phyloP scores from a whole-genome alignment of 2,113 vertebrate species.

The Nematolebias whitei region DNA sequence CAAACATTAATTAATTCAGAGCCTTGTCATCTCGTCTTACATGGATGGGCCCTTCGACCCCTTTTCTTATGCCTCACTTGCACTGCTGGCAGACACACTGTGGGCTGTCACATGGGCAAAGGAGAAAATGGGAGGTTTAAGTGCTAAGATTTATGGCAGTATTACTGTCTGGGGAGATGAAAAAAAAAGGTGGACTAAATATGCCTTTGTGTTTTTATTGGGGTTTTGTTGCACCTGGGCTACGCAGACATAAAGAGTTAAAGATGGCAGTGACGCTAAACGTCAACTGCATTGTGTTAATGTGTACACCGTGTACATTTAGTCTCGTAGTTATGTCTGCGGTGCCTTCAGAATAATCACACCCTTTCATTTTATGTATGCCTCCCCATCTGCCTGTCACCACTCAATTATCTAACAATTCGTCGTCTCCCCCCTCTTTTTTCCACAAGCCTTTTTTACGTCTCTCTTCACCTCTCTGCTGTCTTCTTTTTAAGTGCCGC shows the following conservation, averaged over 20 bases:
- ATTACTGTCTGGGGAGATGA: conserved; percentile 9
- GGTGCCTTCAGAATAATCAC: conserved; percentile 54
- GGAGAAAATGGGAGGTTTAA: conserved; percentile 58
- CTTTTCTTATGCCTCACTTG: conserved; percentile 73
- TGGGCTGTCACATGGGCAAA: conserved; percentile 73
- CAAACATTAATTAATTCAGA: conserved; percentile 82
- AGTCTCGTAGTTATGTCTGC: conserved; percentile 47
- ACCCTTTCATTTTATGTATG: conserved; percentile 53
- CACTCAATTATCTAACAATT: conserved; percentile 64
- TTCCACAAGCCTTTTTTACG: conserved; percentile 39
- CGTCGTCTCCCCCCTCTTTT: conserved; percentile 21
- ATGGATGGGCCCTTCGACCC: conserved; percentile 75
- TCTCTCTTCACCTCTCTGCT: conserved; percentile 60
- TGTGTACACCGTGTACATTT: conserved; percentile 59
- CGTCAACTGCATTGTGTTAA: conserved; percentile 51
- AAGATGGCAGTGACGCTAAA: conserved; percentile 62
- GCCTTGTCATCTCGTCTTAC: conserved; percentile 78
- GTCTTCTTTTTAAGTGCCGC: conserved; percentile 64
- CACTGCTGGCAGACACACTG: conserved; percentile 72
- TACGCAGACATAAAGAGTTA: conserved; percentile 45
- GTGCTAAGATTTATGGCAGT: conserved; percentile 53
- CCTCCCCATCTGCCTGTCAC: conserved; percentile 49
- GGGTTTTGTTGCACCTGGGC: conserved; percentile 47
- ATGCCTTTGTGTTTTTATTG: conserved; percentile 34
- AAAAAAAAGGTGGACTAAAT: conserved; percentile 45